Evolutionary conservation across 64 coral and sea anemone genomes (phyloP).

Genomic region (Pocillopora damicornis): DNA sequence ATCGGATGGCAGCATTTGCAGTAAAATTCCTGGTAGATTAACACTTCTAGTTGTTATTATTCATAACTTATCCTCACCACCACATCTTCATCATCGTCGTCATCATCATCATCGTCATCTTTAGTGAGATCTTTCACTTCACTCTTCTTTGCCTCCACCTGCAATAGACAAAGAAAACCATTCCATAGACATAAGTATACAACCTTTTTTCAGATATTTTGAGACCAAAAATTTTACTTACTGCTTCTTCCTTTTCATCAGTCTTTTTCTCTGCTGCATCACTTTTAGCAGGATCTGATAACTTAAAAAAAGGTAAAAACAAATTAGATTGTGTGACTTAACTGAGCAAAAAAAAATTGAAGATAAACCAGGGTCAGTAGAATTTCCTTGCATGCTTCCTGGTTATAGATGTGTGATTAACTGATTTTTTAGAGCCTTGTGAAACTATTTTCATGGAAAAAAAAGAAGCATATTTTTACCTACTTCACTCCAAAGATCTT

Average conservation of each 20-base stretch:
- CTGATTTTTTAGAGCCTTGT: no score
- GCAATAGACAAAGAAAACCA: background rate
- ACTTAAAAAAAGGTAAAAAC: background rate
- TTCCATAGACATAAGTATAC: background rate
- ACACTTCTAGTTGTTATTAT: no score
- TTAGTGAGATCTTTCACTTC: conserved; percentile 29
- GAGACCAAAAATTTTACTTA: background rate
- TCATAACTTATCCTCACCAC: conserved; percentile 11
- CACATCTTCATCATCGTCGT: conserved; percentile 54
- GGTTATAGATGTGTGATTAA: no score
- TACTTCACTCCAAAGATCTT: no score
- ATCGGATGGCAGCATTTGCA: no score
- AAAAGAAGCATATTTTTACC: no score
- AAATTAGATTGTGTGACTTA: no score
- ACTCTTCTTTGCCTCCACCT: conserved; percentile 66
- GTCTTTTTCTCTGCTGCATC: conserved; percentile 50
- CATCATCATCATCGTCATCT: conserved; percentile 58
- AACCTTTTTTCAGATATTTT: background rate
- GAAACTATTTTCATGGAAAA: no score
- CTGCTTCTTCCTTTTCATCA: conserved; percentile 45
- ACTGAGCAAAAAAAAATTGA: background rate
- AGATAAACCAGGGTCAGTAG: background rate
- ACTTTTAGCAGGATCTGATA: conserved; percentile 24
- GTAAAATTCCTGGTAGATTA: no score
- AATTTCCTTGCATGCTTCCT: no score